These are phyloP conservation scores for Arrhamphus sclerolepis DNA, from an alignment of 2,797 vertebrate species.

Conservation along the genomic window DNA sequence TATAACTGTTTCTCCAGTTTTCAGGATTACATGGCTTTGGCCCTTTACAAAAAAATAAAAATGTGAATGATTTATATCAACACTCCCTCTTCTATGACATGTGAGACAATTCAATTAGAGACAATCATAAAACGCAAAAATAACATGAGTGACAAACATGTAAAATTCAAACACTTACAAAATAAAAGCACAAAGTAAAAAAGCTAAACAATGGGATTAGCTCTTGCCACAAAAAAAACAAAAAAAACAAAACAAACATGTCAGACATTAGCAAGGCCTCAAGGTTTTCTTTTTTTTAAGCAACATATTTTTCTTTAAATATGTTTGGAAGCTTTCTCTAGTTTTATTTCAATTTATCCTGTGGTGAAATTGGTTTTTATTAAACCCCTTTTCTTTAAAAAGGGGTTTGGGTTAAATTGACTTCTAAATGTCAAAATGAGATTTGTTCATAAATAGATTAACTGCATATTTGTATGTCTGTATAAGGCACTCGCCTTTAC, in stretches of 20 bases:
- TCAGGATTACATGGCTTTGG: conserved; percentile 38
- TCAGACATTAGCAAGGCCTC: conserved; percentile 64
- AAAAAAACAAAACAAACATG: conserved; percentile 39
- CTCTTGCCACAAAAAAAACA: conserved; percentile 22
- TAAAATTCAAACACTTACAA: conserved; percentile 52
- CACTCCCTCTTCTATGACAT: conserved; percentile 10
- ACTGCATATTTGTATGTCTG: conserved; percentile 7
- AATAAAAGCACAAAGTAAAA: conserved; percentile 48
- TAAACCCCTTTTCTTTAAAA: neutral
- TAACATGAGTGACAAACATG: conserved; percentile 36
- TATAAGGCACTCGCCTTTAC: conserved; percentile 54
- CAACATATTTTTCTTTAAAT: conserved; percentile 19
- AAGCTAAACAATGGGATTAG: conserved; percentile 29
- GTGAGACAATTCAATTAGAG: conserved; percentile 27
- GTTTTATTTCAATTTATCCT: neutral
- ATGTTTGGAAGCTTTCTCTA: neutral
- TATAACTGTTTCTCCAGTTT: neutral
- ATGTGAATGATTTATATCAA: conserved; percentile 12
- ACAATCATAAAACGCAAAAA: conserved; percentile 49
- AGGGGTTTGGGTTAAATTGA: neutral
- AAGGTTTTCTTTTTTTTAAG: conserved; percentile 8
- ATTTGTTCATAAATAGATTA: neutral
- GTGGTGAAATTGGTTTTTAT: neutral
- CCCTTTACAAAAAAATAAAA: conserved; percentile 40
- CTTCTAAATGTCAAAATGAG: neutral